These are phyloP conservation scores for Bruchidius siliquastri DNA, from an alignment of 2,888 invertebrate species.

Conservation along the genomic window DNA sequence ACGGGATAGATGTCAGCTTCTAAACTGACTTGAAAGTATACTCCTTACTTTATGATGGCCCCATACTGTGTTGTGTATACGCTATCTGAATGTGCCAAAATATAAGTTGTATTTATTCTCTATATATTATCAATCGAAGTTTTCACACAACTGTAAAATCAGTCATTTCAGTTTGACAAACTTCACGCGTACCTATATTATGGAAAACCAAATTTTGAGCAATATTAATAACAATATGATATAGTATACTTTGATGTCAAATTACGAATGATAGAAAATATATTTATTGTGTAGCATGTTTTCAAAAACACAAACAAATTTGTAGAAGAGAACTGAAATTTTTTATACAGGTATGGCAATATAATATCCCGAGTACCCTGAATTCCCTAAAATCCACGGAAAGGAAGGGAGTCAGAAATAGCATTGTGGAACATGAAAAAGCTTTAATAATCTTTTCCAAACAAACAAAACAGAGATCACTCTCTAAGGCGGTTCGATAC, in stretches of 20 bases:
- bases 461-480: too few relatives aligned
- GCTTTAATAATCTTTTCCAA: background rate
- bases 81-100: background rate
- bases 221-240: constrained; percentile 43
- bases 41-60: too few relatives aligned
- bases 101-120: background rate
- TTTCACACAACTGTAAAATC: background rate
- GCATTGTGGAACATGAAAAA: background rate
- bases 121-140: background rate
- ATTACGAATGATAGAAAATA: constrained; percentile 45
- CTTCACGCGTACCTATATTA: constrained; percentile 22
- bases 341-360: background rate
- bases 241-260: constrained; percentile 45
- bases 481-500: too few relatives aligned
- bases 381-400: background rate
- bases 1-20: too few relatives aligned
- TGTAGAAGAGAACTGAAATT: background rate
- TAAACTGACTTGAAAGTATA: too few relatives aligned
- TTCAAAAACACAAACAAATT: constrained; percentile 4
- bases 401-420: background rate
- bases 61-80: too few relatives aligned
- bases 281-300: constrained; percentile 21
- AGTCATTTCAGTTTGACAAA: constrained; percentile 7
- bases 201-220: constrained; percentile 39
- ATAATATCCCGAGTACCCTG: background rate